A percentile compares a stretch with the other conserved stretches of the same genome.
Conservation (phyloP, 2,113 vertebrate genomes). For the Scolopax mira region DNA sequence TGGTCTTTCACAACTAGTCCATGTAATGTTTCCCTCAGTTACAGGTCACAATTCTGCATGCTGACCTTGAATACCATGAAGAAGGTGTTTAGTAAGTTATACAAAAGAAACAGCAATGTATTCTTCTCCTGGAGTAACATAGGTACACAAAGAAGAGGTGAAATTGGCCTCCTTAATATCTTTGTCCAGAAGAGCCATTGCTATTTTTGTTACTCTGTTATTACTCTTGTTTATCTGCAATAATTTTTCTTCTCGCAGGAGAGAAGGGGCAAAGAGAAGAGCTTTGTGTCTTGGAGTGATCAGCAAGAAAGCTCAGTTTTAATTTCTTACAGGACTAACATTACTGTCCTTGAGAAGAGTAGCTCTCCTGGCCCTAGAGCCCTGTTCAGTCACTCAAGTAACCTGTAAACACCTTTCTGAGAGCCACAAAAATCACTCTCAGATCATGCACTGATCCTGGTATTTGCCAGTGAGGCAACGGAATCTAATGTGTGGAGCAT, state of each 20-base stretch:
- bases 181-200: neutral
- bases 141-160: neutral
- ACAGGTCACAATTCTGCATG: neutral
- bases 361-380: neutral
- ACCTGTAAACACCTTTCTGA: neutral
- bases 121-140: neutral
- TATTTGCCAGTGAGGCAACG: neutral
- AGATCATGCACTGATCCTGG: neutral
- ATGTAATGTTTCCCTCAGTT: neutral
- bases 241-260: neutral
- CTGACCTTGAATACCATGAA: neutral
- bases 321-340: neutral
- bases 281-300: neutral
- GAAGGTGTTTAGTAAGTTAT: neutral
- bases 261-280: neutral
- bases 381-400: neutral
- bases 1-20: neutral
- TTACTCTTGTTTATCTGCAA: neutral
- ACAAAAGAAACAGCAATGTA: neutral
- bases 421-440: neutral
- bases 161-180: neutral
- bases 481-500: neutral
- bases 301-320: neutral
- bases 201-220: neutral
- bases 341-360: neutral